A percentile compares a stretch with the other conserved stretches of the same genome.
These are phyloP conservation scores for Gambelia wislizenii DNA, from an alignment of 2,797 vertebrate species.

Conservation along the genomic window DNA sequence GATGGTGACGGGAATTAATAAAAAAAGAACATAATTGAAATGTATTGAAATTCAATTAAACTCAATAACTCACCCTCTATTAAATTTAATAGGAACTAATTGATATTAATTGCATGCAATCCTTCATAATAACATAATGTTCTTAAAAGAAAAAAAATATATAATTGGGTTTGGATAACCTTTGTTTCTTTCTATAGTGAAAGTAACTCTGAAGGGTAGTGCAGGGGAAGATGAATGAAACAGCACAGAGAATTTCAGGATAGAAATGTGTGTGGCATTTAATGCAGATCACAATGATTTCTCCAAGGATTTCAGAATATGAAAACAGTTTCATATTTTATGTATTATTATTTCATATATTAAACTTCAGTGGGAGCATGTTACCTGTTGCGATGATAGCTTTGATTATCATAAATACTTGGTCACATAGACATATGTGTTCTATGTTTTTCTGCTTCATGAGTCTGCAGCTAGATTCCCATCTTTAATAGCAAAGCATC, in stretches of 20 bases:
- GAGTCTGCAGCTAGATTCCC: background rate
- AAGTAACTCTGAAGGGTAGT: constrained; percentile 52
- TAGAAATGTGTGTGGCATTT: constrained; percentile 36
- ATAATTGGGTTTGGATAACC: constrained; percentile 57
- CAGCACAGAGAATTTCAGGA: constrained; percentile 48
- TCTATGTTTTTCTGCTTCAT: constrained; percentile 45
- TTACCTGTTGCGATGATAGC: constrained; percentile 58
- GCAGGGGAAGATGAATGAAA: constrained; percentile 34
- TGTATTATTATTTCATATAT: constrained; percentile 44
- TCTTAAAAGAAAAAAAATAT: constrained; percentile 66
- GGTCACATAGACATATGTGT: constrained; percentile 41
- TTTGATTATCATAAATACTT: constrained; percentile 68
- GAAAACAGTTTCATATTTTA: constrained; percentile 53
- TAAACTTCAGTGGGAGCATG: constrained; percentile 70
- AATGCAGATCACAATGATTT: constrained; percentile 52
- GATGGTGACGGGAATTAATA: constrained; percentile 81
- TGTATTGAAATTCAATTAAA: constrained; percentile 82
- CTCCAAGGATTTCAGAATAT: constrained; percentile 59
- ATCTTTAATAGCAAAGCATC: constrained; percentile 12
- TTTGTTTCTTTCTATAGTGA: constrained; percentile 49
- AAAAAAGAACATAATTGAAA: constrained; percentile 81
- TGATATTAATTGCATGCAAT: constrained; percentile 77
- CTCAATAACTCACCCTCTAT: constrained; percentile 77
- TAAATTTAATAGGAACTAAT: constrained; percentile 79
- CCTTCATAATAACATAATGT: constrained; percentile 70